Percentiles rank a stretch among this genome's conserved stretches.
Conservation (phyloP, 2,888 invertebrate genomes). For the Eilema sororculum region DNA sequence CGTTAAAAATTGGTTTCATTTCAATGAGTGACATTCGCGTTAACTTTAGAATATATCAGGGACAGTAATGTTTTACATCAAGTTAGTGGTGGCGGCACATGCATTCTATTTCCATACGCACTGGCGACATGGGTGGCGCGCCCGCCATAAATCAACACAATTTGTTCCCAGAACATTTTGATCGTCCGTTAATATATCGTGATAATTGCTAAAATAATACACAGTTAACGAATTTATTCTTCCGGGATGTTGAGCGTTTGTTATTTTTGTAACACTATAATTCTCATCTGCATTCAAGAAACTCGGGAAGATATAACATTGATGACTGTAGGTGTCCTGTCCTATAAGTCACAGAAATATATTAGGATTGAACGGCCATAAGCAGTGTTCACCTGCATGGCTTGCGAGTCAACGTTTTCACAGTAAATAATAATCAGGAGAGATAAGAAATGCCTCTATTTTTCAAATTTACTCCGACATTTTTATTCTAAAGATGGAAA, state of each 20-base stretch:
- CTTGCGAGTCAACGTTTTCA: too few relatives aligned
- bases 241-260: conserved; percentile 52
- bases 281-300: conserved; percentile 24
- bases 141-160: conserved; percentile 76
- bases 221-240: conserved; percentile 48
- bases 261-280: conserved; percentile 36
- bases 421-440: too few relatives aligned
- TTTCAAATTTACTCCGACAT: too few relatives aligned
- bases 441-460: too few relatives aligned
- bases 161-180: conserved; percentile 75
- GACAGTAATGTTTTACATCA: conserved; percentile 39
- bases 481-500: too few relatives aligned
- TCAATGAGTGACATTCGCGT: too few relatives aligned
- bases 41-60: too few relatives aligned
- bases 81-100: conserved; percentile 50
- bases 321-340: conserved; percentile 23
- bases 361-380: too few relatives aligned
- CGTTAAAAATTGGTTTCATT: too few relatives aligned
- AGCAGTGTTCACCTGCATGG: too few relatives aligned
- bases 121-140: conserved; percentile 77
- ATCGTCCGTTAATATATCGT: conserved; percentile 62
- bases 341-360: too few relatives aligned
- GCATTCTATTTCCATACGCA: conserved; percentile 69
- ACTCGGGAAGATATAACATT: conserved; percentile 22
- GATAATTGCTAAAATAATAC: conserved; percentile 66